Evolutionary conservation across 2,888 invertebrate genomes (phyloP).

Genomic region (Calliphora vomitoria): DNA sequence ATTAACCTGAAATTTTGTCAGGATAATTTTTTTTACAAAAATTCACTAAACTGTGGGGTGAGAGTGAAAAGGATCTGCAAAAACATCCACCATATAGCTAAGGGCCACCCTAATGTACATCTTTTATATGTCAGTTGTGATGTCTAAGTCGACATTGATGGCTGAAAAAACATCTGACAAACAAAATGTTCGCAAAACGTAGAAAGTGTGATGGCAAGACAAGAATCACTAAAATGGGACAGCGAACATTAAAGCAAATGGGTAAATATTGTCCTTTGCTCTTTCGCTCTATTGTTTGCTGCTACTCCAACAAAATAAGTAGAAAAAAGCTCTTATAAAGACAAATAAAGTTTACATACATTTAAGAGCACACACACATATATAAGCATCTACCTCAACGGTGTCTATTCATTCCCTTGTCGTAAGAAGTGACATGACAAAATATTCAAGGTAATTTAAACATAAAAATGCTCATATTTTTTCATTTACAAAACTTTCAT

Average conservation of each 20-base stretch:
- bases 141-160: constrained; percentile 73
- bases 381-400: constrained; percentile 1
- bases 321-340: background rate
- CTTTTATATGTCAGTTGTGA: constrained; percentile 63
- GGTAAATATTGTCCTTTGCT: constrained; percentile 62
- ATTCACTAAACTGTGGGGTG: too few species aligned
- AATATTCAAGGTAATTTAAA: constrained; percentile 68
- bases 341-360: constrained; percentile 51
- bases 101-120: too few species aligned
- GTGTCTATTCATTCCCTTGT: constrained; percentile 16
- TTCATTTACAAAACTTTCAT: background rate
- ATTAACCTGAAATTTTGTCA: too few species aligned
- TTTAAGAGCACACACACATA: background rate
- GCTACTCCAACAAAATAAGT: constrained; percentile 8
- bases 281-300: constrained; percentile 18
- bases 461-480: constrained; percentile 53
- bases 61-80: too few species aligned
- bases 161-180: constrained; percentile 51
- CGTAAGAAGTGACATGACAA: constrained; percentile 45
- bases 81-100: too few species aligned
- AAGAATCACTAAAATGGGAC: constrained; percentile 60
- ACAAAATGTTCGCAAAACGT: constrained; percentile 25
- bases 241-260: constrained; percentile 60
- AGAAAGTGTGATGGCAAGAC: constrained; percentile 33
- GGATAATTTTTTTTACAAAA: too few species aligned